phyloP scores from a whole-genome alignment of 1,140 invertebrate species.

The Drosophila orena region DNA sequence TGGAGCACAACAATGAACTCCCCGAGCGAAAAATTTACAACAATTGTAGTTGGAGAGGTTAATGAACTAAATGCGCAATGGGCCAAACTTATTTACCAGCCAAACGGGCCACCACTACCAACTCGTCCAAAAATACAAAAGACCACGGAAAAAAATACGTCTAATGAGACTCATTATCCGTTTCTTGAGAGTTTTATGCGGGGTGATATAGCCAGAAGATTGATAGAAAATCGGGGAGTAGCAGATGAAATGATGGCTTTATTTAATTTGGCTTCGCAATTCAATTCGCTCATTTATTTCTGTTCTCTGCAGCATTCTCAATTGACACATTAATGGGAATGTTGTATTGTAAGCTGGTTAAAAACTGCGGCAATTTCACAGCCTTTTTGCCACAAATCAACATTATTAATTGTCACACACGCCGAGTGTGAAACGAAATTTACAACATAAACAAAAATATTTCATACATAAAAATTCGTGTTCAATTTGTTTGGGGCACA shows the following conservation, averaged over 20 bases:
- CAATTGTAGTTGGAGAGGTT: conserved; percentile 78
- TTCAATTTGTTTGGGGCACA: conserved; percentile 62
- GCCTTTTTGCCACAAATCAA: conserved; percentile 39
- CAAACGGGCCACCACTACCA: conserved; percentile 8
- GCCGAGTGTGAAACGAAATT: conserved; percentile 15
- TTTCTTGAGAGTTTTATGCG: conserved; percentile 53
- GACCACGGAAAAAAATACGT: conserved; percentile 32
- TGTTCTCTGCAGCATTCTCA: conserved; percentile 12
- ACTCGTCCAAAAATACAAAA: conserved; percentile 37
- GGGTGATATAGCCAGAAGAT: conserved; percentile 18
- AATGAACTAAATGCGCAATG: conserved; percentile 80
- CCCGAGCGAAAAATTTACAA: conserved; percentile 69
- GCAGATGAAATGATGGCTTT: conserved; percentile 42
- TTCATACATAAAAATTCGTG: conserved; percentile 51
- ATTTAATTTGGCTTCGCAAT: conserved; percentile 47
- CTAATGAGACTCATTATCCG: conserved; percentile 76
- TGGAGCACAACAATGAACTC: conserved; percentile 63
- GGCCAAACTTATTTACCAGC: conserved; percentile 72
- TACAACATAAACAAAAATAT: conserved; percentile 56
- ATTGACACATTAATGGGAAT: conserved; percentile 35
- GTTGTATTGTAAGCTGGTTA: not conserved
- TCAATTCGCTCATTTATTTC: conserved; percentile 26
- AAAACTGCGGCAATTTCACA: not conserved
- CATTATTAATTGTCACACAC: conserved; percentile 66
- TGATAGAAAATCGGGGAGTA: conserved; percentile 26